A percentile compares a stretch with the other conserved stretches of the same genome.
phyloP scores from a whole-genome alignment of 2,888 invertebrate species.

The Epistrophe eligans region DNA sequence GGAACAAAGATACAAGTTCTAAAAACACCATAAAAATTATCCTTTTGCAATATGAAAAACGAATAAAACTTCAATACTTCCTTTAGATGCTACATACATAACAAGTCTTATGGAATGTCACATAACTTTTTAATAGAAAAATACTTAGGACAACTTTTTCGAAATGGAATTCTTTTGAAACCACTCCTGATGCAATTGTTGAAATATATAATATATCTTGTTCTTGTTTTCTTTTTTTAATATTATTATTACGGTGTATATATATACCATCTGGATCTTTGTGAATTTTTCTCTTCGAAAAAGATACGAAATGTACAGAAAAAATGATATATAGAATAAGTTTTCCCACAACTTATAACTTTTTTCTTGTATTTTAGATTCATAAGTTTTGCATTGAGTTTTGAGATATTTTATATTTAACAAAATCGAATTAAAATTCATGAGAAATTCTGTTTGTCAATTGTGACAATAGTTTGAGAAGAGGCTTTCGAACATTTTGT shows the following conservation, averaged over 20 bases:
- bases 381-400: too few relatives aligned
- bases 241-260: too few relatives aligned
- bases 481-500: too few relatives aligned
- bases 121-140: slow-evolving; percentile 26
- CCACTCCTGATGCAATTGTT: slow-evolving; percentile 9
- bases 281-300: neutral
- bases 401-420: too few relatives aligned
- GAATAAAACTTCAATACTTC: slow-evolving; percentile 4
- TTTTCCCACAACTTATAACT: too few relatives aligned
- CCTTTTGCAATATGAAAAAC: neutral
- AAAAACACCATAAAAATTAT: neutral
- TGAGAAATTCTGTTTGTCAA: too few relatives aligned
- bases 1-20: neutral
- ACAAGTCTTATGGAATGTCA: slow-evolving; percentile 7
- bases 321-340: too few relatives aligned
- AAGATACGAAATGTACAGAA: neutral
- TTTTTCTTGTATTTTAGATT: too few relatives aligned
- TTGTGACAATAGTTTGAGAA: too few relatives aligned
- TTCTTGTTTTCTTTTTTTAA: neutral
- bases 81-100: neutral
- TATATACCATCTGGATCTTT: neutral
- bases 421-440: too few relatives aligned
- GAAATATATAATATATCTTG: neutral
- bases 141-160: neutral
- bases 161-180: slow-evolving; percentile 6